phyloP scores from a whole-genome alignment of 2,113 vertebrate species.

The Dendrocopos noguchii region DNA sequence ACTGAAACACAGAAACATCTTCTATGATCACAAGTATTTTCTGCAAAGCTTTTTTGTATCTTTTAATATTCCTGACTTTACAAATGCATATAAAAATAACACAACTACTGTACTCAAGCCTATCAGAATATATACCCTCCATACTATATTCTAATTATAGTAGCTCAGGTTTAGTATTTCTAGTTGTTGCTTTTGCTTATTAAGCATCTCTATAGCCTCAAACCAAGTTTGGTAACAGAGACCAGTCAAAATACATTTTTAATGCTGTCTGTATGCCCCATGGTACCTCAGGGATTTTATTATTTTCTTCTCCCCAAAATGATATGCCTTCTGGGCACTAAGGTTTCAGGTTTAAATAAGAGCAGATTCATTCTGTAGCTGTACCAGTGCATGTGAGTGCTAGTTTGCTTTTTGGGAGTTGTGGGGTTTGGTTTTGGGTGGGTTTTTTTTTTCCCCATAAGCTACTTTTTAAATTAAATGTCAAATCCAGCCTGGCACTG shows the following conservation, averaged over 20 bases:
- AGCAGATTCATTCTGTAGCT: slow-evolving; percentile 36
- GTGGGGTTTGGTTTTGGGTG: not conserved
- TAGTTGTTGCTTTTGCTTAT: slow-evolving; percentile 1
- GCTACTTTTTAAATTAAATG: slow-evolving; percentile 65
- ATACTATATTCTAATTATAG: not conserved
- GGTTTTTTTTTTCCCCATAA: not conserved
- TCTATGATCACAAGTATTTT: not conserved
- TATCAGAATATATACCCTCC: not conserved
- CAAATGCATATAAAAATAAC: not conserved
- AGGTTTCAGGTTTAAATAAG: slow-evolving; percentile 51
- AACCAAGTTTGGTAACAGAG: slow-evolving; percentile 2
- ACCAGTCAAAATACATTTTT: slow-evolving; percentile 38
- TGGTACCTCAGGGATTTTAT: not conserved
- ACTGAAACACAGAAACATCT: not conserved
- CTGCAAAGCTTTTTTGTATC: fast-evolving
- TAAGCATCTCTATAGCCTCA: not conserved
- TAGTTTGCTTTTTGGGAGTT: not conserved
- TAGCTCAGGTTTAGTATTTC: not conserved
- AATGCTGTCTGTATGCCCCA: slow-evolving; percentile 22
- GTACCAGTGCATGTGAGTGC: fast-evolving
- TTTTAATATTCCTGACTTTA: not conserved
- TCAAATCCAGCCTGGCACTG: slow-evolving; percentile 45
- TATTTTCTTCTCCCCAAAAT: not conserved
- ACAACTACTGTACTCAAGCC: not conserved
- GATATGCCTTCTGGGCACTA: slow-evolving; percentile 26